These are phyloP conservation scores for Myioborus melanocephalus DNA, from an alignment of 2,797 vertebrate species.

Conservation along the genomic window DNA sequence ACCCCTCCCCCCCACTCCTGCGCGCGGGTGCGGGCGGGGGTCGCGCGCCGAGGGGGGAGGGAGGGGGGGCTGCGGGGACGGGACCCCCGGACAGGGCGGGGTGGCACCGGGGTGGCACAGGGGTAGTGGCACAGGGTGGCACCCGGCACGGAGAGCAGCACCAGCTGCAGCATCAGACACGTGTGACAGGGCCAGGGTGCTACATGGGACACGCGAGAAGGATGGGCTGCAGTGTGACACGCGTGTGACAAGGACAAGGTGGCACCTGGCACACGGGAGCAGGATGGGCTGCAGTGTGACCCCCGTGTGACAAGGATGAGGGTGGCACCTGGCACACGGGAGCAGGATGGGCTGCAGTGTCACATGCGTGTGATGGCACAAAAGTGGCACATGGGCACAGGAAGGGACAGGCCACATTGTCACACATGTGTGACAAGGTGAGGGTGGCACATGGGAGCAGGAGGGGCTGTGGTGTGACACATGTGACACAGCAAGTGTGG, in stretches of 20 bases:
- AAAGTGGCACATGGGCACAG: neutral
- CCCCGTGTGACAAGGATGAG: neutral
- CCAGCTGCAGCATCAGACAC: too few relatives aligned
- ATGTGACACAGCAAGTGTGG: fast-evolving
- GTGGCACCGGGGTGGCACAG: neutral
- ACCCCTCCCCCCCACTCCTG: neutral
- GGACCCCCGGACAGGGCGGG: neutral
- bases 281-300: neutral
- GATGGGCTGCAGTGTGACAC: too few relatives aligned
- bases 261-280: too few relatives aligned
- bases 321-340: too few relatives aligned
- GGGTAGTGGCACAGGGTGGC: neutral
- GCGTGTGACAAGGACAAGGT: too few relatives aligned
- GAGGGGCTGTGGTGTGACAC: neutral
- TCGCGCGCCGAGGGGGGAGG: neutral
- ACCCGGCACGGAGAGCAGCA: neutral
- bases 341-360: neutral
- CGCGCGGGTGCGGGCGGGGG: neutral
- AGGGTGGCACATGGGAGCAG: neutral
- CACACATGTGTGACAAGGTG: neutral
- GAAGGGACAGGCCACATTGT: fast-evolving
- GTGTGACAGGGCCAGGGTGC: neutral
- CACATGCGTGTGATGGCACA: fast-evolving
- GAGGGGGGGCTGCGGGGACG: neutral
- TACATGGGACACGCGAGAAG: too few relatives aligned